Evolutionary conservation across 1,140 invertebrate genomes (phyloP).

Genomic region (Ericerus pela): DNA sequence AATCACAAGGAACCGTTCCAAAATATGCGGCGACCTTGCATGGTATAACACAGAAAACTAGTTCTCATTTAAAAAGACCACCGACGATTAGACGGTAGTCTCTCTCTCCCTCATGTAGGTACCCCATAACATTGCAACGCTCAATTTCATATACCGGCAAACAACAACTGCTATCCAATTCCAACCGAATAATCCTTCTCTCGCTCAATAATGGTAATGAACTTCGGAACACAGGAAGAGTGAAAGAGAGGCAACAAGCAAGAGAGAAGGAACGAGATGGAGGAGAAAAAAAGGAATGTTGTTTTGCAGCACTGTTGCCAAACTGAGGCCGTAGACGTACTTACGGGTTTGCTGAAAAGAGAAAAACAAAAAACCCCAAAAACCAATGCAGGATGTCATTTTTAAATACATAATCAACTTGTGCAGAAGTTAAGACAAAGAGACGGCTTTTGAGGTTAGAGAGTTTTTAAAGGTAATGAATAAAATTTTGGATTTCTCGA

Average conservation of each 20-base stretch:
- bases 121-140: neutral
- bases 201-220: constrained; percentile 1
- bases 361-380: too few species aligned
- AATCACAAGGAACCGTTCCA: neutral
- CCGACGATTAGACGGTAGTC: constrained; percentile 4
- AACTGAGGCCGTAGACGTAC: neutral
- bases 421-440: too few species aligned
- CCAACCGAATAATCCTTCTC: constrained; percentile 3
- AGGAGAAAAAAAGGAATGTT: constrained; percentile 10
- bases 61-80: constrained; percentile 7
- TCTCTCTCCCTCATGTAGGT: constrained; percentile 1
- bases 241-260: too few species aligned
- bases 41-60: constrained; percentile 11
- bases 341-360: too few species aligned
- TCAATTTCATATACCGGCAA: too few species aligned
- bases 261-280: too few species aligned
- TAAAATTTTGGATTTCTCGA: too few species aligned
- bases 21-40: constrained; percentile 5
- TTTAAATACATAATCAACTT: too few species aligned
- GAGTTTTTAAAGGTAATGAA: too few species aligned
- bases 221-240: too few species aligned
- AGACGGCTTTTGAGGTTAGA: too few species aligned
- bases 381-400: too few species aligned
- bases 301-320: neutral
- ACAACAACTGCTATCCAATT: constrained; percentile 4